Evolutionary conservation across 2,113 vertebrate genomes (phyloP).

Genomic region (Gambusia affinis): DNA sequence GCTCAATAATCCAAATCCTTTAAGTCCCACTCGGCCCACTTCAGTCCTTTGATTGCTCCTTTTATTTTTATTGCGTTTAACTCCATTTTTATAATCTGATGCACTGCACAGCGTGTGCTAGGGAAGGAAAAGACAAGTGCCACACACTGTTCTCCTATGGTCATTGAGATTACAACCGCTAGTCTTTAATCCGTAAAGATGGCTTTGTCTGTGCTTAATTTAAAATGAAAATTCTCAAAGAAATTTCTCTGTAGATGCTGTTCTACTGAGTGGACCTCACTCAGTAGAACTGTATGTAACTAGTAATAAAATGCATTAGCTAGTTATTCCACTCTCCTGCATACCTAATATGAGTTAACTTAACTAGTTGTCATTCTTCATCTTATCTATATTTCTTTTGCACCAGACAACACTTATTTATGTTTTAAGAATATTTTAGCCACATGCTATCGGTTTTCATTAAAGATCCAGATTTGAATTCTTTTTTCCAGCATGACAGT

Average conservation of each 20-base stretch:
- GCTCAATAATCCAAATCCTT: slow-evolving; percentile 81
- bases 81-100: slow-evolving; percentile 75
- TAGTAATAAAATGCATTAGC: no score
- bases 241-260: slow-evolving; percentile 7
- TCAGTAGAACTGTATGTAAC: not conserved
- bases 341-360: not conserved
- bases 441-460: not conserved
- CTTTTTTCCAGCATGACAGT: not conserved
- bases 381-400: not conserved
- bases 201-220: slow-evolving; percentile 32
- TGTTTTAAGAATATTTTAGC: not conserved
- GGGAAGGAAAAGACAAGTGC: slow-evolving; percentile 43
- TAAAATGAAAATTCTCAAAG: slow-evolving; percentile 37
- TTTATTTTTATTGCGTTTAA: slow-evolving; percentile 68
- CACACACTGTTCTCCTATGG: slow-evolving; percentile 38
- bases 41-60: slow-evolving; percentile 75
- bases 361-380: not conserved
- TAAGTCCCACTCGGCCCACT: slow-evolving; percentile 73
- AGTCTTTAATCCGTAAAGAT: slow-evolving; percentile 62
- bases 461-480: not conserved
- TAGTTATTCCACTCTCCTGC: not conserved
- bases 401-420: not conserved
- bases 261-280: not conserved
- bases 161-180: slow-evolving; percentile 65
- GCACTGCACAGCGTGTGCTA: slow-evolving; percentile 33